Evolutionary conservation across 2,888 invertebrate species (phyloP).

Genomic region (Dusona sp.): DNA sequence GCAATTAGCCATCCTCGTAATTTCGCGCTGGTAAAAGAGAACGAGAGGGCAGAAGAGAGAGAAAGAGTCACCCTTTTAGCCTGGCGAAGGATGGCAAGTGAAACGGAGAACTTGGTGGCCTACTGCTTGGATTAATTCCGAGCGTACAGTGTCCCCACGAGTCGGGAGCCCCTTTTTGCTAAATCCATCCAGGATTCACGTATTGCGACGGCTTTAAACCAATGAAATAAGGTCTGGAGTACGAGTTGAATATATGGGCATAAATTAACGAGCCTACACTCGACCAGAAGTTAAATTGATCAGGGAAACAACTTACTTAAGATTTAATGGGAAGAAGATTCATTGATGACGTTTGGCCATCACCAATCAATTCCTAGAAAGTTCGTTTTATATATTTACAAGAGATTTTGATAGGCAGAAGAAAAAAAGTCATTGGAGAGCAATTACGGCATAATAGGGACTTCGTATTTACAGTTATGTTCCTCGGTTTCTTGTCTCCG

Average conservation of each 20-base stretch:
- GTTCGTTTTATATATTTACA: neutral
- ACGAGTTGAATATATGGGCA: neutral
- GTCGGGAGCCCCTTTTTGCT: neutral
- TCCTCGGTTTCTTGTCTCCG: conserved; percentile 40
- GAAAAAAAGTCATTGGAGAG: conserved; percentile 71
- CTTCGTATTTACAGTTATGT: conserved; percentile 39
- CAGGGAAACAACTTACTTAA: neutral
- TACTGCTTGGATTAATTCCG: conserved; percentile 52
- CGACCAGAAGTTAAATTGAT: neutral
- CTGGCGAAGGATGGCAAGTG: neutral
- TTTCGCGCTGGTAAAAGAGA: conserved; percentile 74
- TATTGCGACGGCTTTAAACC: neutral
- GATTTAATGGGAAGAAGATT: neutral
- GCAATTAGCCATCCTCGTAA: conserved; percentile 81
- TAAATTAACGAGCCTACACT: neutral
- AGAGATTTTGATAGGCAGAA: conserved; percentile 4
- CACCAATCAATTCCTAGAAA: conserved; percentile 2
- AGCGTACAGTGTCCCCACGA: conserved; percentile 5
- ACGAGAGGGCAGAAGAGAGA: neutral
- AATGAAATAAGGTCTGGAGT: neutral
- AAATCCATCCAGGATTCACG: neutral
- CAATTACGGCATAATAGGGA: conserved; percentile 68
- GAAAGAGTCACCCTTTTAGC: conserved; percentile 1
- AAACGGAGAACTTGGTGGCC: conserved; percentile 54
- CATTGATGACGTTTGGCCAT: conserved; percentile 2